A percentile compares a stretch with the other conserved stretches of the same genome.
phyloP scores from a whole-genome alignment of 2,797 vertebrate species.

The Alca torda region DNA sequence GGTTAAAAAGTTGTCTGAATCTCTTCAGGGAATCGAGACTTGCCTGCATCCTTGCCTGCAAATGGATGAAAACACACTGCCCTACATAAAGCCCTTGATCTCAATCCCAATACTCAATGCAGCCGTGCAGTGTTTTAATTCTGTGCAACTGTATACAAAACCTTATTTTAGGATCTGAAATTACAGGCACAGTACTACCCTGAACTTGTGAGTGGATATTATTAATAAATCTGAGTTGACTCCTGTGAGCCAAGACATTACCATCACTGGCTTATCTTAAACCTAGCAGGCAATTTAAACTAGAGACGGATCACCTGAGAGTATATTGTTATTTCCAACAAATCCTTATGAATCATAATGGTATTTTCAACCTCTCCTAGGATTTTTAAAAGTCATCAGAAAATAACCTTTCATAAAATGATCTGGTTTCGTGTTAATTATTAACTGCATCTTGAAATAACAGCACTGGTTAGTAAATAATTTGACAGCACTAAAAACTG shows the following conservation, averaged over 20 bases:
- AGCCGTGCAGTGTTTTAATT: slow-evolving; percentile 31
- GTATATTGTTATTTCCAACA: slow-evolving; percentile 51
- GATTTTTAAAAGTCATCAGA: slow-evolving; percentile 13
- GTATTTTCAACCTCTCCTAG: slow-evolving; percentile 22
- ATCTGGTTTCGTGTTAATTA: slow-evolving; percentile 45
- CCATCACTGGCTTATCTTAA: slow-evolving; percentile 48
- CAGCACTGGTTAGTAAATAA: slow-evolving; percentile 32
- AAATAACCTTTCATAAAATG: slow-evolving; percentile 38
- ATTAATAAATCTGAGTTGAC: slow-evolving; percentile 39
- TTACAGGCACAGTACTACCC: not conserved
- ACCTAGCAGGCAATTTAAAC: slow-evolving; percentile 49
- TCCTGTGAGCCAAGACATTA: slow-evolving; percentile 32
- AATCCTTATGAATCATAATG: slow-evolving; percentile 29
- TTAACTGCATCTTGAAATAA: slow-evolving; percentile 46
- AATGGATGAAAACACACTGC: not conserved
- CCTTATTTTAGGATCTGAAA: slow-evolving; percentile 9
- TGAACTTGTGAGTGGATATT: slow-evolving; percentile 32
- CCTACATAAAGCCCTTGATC: slow-evolving; percentile 59
- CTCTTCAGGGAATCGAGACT: not conserved
- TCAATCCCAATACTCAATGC: slow-evolving; percentile 17
- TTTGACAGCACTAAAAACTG: slow-evolving; percentile 25
- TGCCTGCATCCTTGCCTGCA: not conserved
- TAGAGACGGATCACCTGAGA: slow-evolving; percentile 18
- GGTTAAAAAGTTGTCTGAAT: slow-evolving; percentile 11
- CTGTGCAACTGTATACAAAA: slow-evolving; percentile 28